Conservation (phyloP, 2,113 vertebrate genomes). For the Cololabis saira region DNA sequence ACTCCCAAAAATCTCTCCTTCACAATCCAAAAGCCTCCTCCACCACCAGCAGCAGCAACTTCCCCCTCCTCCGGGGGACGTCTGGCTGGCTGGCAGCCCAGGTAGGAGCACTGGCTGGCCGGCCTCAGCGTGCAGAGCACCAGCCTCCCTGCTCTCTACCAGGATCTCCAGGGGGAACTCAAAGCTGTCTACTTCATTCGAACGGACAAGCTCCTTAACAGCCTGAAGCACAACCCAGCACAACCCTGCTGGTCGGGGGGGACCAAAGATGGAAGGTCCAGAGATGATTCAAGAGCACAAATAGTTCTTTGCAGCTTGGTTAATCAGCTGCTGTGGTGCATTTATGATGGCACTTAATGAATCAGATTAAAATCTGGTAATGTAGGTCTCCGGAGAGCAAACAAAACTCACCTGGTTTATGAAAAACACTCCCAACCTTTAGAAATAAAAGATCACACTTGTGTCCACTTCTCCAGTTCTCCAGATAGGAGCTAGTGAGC, state of each 20-base stretch:
- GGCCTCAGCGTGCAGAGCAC: slow-evolving; percentile 34
- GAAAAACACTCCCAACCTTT: background rate
- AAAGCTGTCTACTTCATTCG: slow-evolving; percentile 47
- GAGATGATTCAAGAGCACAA: slow-evolving; percentile 20
- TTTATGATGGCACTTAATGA: background rate
- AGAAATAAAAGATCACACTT: background rate
- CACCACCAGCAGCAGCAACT: background rate
- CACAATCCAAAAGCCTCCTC: slow-evolving; percentile 49
- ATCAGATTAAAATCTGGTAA: background rate
- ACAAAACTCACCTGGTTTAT: background rate
- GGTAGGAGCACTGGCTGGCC: slow-evolving; percentile 44
- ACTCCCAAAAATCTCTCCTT: slow-evolving; percentile 69
- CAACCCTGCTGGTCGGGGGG: slow-evolving; percentile 23
- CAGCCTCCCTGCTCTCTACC: slow-evolving; percentile 26
- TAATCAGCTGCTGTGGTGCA: slow-evolving; percentile 28
- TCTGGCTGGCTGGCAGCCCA: slow-evolving; percentile 73
- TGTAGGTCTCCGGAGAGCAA: background rate
- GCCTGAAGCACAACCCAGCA: background rate
- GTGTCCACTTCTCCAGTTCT: slow-evolving; percentile 29
- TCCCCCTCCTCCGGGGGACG: slow-evolving; percentile 40
- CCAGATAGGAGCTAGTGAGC: slow-evolving; percentile 22
- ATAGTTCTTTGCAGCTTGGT: background rate
- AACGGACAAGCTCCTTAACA: slow-evolving; percentile 7
- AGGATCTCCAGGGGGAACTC: slow-evolving; percentile 29
- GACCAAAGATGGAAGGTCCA: slow-evolving; percentile 14